A percentile compares a stretch with the other conserved stretches of the same genome.
These are phyloP conservation scores for Seira musarum DNA, from an alignment of 2,888 invertebrate genomes.

Conservation along the genomic window DNA sequence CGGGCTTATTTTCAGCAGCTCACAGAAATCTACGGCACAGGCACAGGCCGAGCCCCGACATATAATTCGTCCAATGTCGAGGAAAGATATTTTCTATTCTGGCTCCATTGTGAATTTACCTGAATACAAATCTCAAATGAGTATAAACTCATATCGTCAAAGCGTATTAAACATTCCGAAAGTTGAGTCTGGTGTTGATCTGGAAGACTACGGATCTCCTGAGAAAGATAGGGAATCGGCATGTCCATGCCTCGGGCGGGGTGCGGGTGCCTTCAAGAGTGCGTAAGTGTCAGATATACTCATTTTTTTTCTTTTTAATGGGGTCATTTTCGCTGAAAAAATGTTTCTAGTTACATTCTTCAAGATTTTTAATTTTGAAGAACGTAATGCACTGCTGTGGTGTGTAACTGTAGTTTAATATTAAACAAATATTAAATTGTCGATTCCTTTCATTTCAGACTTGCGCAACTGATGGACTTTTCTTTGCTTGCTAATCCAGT, in stretches of 20 bases:
- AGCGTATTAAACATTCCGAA: slow-evolving; percentile 91
- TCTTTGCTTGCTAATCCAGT: slow-evolving; percentile 90
- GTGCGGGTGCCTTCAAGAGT: slow-evolving; percentile 79
- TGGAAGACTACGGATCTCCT: slow-evolving; percentile 55
- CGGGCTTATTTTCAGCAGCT: slow-evolving; percentile 68
- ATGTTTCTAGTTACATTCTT: no score
- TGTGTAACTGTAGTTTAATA: no score
- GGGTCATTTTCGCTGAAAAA: no score
- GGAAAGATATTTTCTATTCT: slow-evolving; percentile 98
- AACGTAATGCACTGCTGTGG: no score
- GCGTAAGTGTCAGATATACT: no score
- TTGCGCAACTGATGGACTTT: slow-evolving; percentile 93
- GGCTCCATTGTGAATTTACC: slow-evolving; percentile 95
- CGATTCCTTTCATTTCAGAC: no score
- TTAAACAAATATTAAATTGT: no score
- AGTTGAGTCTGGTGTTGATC: slow-evolving; percentile 63
- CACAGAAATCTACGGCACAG: slow-evolving; percentile 56
- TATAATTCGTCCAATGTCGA: slow-evolving; percentile 91
- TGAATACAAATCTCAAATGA: slow-evolving; percentile 94
- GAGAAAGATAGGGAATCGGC: slow-evolving; percentile 45
- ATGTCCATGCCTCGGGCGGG: slow-evolving; percentile 62
- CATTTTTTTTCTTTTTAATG: no score
- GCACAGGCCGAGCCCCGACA: slow-evolving; percentile 75
- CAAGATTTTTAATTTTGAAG: no score
- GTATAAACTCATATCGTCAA: slow-evolving; percentile 90